Base-by-base conservation (phyloP, 2,888 invertebrate species). In the Drosophila atripex region DNA sequence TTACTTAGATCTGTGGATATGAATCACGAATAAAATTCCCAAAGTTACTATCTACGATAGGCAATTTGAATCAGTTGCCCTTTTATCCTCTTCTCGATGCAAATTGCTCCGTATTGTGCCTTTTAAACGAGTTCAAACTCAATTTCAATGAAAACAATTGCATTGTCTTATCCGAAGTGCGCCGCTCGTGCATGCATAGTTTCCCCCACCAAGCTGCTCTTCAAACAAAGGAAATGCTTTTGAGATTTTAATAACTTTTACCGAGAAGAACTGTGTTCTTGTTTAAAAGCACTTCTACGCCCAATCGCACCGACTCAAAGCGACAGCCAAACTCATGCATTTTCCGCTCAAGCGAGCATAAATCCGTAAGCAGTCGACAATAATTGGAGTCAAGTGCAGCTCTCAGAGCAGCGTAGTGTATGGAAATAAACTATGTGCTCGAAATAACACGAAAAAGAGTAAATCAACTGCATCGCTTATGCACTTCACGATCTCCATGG, bases 321-420 rank as follows among this genome's bases (percentile, higher is more conserved):
- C 23, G 28, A 63, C 25, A 21, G 28, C 28, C 23, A 38, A 45
- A 53, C 59, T 68, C 58, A 59, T 76, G 73, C 55, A 71, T 86
- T 86, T 88, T 88, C 73, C 74, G 87, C 89, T 88, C 77, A 80
- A 64, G 88, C 82, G 72, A 88, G 87, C 87, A 75, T 74, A 89
- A 86, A 89, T 88, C 89, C 89, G 88, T 80, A 82, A 80, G 78
- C 88, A 88, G 56, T 71, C 76, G 74, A 65, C 69, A 71, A 75
- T 80, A 80, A 86, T 79, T 86, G 88, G 77, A 86, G 82, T 87
- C 83, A 87, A 83, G 76, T 76, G 80, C 77, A 83, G 46, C 47
- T 61, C 58, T 46, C 14, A 28, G 21, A 21, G 43, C 59, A 39
- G 49, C 11, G 25, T 35, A 43, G 35, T 35, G 56, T 28, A 65